Evolutionary conservation across 2,888 invertebrate species (phyloP).

Genomic region (Leptopilina myrica): DNA sequence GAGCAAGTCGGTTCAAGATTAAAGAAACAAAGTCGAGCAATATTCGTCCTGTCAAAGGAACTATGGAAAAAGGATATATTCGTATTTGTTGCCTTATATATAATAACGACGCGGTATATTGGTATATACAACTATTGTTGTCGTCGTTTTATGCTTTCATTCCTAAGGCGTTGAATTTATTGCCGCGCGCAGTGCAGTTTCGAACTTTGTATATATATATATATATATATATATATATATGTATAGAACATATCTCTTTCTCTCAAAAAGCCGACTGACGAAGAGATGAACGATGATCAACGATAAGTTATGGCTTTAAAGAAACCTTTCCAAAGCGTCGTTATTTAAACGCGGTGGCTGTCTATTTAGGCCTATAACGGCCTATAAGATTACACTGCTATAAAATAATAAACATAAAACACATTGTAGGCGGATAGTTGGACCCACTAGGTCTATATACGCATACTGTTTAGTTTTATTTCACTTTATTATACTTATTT

Average conservation of each 20-base stretch:
- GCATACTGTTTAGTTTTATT: neutral
- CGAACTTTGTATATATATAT: slow-evolving; percentile 63
- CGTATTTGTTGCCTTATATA: slow-evolving; percentile 1
- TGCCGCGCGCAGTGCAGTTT: slow-evolving; percentile 58
- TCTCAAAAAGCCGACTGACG: slow-evolving; percentile 66
- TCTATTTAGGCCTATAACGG: slow-evolving; percentile 67
- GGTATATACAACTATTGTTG: slow-evolving; percentile 58
- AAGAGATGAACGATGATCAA: slow-evolving; percentile 66
- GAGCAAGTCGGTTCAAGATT: slow-evolving; percentile 7
- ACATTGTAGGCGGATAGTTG: slow-evolving; percentile 54
- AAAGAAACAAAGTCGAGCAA: slow-evolving; percentile 27
- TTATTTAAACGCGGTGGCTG: slow-evolving; percentile 69
- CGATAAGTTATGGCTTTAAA: slow-evolving; percentile 71
- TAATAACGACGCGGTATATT: slow-evolving; percentile 42
- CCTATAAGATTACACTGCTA: slow-evolving; percentile 69
- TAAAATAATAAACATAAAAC: slow-evolving; percentile 75
- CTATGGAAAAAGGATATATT: slow-evolving; percentile 2
- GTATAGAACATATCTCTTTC: too few relatives aligned
- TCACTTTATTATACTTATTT: slow-evolving; percentile 19
- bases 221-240: too few relatives aligned
- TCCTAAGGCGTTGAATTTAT: slow-evolving; percentile 70
- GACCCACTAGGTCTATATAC: neutral
- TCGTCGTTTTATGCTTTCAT: slow-evolving; percentile 66
- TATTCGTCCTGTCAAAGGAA: neutral
- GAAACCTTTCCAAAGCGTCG: slow-evolving; percentile 64